Evolutionary conservation across 2,113 vertebrate genomes (phyloP).

Genomic region (Felis chaus): DNA sequence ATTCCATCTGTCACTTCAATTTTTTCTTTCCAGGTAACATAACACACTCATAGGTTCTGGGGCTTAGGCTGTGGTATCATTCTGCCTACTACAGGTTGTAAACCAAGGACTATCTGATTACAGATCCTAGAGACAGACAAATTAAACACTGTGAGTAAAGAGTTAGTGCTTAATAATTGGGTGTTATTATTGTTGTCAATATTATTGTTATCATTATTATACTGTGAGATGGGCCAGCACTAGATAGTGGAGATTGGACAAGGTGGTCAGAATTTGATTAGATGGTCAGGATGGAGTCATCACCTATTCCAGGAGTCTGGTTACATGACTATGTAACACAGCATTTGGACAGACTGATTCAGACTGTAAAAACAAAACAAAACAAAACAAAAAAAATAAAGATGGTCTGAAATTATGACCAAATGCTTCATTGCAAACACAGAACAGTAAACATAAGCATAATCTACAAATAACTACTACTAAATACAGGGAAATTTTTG

Average conservation of each 20-base stretch:
- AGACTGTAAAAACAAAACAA: background rate
- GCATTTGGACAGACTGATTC: background rate
- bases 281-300: background rate
- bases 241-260: background rate
- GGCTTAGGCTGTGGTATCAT: background rate
- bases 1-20: background rate
- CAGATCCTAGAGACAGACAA: background rate
- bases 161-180: background rate
- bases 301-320: background rate
- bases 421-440: background rate
- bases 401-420: background rate
- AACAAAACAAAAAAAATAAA: background rate
- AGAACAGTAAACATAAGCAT: conserved; percentile 34
- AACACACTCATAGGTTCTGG: background rate
- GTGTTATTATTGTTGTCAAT: background rate
- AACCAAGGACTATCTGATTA: background rate
- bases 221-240: background rate
- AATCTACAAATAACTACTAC: conserved; percentile 17
- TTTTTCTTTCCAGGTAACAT: background rate
- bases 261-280: background rate
- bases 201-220: background rate
- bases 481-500: background rate
- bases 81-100: background rate
- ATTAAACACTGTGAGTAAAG: background rate
- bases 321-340: background rate